Conservation (phyloP, 2,797 vertebrate species). For the Dryobates pubescens region DNA sequence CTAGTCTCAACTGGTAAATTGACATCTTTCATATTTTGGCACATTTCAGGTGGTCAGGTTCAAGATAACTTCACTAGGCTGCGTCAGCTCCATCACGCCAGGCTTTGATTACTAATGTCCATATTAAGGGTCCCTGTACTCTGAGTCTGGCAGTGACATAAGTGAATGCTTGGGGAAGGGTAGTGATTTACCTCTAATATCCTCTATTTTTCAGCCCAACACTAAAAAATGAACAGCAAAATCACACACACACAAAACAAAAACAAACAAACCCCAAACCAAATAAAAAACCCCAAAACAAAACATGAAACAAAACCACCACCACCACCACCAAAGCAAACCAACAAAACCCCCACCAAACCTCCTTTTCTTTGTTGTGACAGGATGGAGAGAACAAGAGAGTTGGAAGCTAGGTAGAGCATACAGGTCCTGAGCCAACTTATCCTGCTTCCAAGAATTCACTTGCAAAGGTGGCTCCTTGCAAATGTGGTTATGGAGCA, state of each 20-base stretch:
- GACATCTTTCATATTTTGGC: not conserved
- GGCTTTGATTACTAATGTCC: not conserved
- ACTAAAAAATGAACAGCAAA: no score
- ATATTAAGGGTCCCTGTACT: not conserved
- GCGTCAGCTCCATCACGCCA: not conserved
- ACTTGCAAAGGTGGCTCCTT: not conserved
- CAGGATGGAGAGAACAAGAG: no score
- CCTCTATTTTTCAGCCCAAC: not conserved
- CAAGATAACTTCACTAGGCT: not conserved
- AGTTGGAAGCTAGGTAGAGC: not conserved
- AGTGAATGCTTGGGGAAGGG: not conserved
- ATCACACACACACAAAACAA: no score
- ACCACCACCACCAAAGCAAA: not conserved
- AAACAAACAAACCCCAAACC: no score
- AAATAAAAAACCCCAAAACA: no score
- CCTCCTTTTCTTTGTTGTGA: not conserved
- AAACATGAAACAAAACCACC: not conserved
- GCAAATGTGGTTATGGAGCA: not conserved
- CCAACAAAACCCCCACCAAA: no score
- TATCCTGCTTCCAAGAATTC: not conserved
- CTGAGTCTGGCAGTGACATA: not conserved
- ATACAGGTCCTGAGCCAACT: not conserved
- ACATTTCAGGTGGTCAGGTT: not conserved
- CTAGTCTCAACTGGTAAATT: accelerated
- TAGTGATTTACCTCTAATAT: not conserved